A percentile compares a stretch with the other conserved stretches of the same genome.
These are phyloP conservation scores for Gnathonemus longibarbis DNA, from an alignment of 2,113 vertebrate genomes.

Conservation along the genomic window DNA sequence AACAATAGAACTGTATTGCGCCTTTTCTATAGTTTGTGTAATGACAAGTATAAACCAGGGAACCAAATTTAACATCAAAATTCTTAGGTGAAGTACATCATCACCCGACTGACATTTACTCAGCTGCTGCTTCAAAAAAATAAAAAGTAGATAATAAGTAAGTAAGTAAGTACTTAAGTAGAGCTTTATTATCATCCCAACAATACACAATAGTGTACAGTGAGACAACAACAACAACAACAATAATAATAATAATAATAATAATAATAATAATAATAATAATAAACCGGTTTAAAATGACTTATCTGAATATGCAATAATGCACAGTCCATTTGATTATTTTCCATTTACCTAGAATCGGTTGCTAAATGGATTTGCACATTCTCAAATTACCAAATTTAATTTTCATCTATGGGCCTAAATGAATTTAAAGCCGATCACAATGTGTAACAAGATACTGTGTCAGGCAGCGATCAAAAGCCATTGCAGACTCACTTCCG, in stretches of 20 bases:
- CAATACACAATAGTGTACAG: too few relatives aligned
- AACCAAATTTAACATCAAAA: neutral
- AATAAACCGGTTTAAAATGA: neutral
- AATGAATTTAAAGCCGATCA: neutral
- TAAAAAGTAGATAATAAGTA: neutral
- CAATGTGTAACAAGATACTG: conserved; percentile 4
- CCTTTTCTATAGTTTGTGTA: neutral
- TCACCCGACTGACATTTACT: neutral
- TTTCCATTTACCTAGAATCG: neutral
- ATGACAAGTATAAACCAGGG: neutral
- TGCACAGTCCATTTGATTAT: neutral
- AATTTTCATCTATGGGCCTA: neutral
- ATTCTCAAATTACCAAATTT: neutral
- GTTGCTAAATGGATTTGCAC: neutral
- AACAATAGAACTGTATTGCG: neutral
- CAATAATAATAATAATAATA: neutral
- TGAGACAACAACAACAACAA: neutral
- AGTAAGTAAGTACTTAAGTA: too few relatives aligned
- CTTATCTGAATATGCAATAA: neutral
- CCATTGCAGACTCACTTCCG: neutral
- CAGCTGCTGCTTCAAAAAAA: neutral
- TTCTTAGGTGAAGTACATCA: neutral
- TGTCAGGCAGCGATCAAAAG: neutral
- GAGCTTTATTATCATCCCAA: too few relatives aligned
- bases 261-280: neutral